Conservation (phyloP, 2,888 invertebrate genomes). For the Luperina nickerlii region DNA sequence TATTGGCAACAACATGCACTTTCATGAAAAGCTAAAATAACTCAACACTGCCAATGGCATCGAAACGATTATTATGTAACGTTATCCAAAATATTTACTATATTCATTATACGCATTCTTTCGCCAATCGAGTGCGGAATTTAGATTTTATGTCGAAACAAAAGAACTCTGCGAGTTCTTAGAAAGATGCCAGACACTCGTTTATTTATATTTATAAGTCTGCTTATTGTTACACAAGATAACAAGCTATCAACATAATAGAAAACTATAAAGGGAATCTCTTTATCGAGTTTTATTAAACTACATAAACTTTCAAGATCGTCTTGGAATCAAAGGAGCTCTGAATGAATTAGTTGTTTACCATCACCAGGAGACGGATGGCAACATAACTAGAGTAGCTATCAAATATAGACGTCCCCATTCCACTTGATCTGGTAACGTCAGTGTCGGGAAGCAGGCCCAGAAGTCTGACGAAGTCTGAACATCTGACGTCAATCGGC, state of each 20-base stretch:
- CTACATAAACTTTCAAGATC: conserved; percentile 16
- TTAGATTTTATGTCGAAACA: conserved; percentile 37
- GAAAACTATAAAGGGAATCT: conserved; percentile 33
- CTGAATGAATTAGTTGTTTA: conserved; percentile 51
- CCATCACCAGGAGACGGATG: conserved; percentile 22
- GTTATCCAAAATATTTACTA: conserved; percentile 16
- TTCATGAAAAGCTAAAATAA: conserved; percentile 30
- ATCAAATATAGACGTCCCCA: conserved; percentile 49
- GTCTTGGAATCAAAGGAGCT: conserved; percentile 36
- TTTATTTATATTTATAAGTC: conserved; percentile 57
- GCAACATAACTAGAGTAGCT: conserved; percentile 23
- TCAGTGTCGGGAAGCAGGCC: conserved; percentile 14
- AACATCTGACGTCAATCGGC: conserved; percentile 38
- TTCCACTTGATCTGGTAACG: conserved; percentile 35
- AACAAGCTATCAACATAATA: conserved; percentile 37
- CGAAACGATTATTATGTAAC: conserved; percentile 30
- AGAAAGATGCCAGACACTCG: conserved; percentile 43
- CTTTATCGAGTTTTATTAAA: conserved; percentile 39
- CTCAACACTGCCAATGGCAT: conserved; percentile 13
- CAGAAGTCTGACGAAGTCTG: conserved; percentile 19
- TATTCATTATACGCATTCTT: conserved; percentile 26
- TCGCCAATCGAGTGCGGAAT: conserved; percentile 36
- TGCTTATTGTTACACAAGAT: conserved; percentile 44
- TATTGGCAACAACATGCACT: conserved; percentile 32
- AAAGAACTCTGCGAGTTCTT: conserved; percentile 49